These are phyloP conservation scores for Chalcis sispes DNA, from an alignment of 2,888 invertebrate species.

Conservation along the genomic window DNA sequence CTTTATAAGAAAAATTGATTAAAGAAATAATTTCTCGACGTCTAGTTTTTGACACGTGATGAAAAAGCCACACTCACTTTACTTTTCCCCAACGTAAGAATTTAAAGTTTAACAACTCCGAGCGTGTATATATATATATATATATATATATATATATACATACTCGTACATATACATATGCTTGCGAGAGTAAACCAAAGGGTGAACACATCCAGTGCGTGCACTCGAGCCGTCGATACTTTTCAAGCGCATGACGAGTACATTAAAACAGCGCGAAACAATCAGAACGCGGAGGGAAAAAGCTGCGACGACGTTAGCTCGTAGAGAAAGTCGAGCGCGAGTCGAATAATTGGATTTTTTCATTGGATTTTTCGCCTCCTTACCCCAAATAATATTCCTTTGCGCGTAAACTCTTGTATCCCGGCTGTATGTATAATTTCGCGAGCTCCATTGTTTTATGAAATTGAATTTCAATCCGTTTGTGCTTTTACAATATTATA, in stretches of 20 bases:
- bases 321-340: constrained; percentile 17
- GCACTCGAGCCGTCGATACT: not conserved
- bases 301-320: not conserved
- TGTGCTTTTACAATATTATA: too few species aligned
- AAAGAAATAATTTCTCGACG: too few species aligned
- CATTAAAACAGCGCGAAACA: not conserved
- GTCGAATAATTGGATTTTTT: constrained; percentile 44
- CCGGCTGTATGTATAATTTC: too few species aligned
- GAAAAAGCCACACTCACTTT: not conserved
- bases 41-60: constrained; percentile 17
- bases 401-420: too few species aligned
- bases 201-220: not conserved
- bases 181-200: too few species aligned
- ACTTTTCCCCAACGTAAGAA: not conserved
- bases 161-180: too few species aligned
- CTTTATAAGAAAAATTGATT: too few species aligned
- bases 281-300: not conserved
- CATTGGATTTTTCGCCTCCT: too few species aligned
- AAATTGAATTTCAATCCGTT: constrained; percentile 25
- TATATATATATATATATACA: too few species aligned
- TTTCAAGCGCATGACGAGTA: not conserved
- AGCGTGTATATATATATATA: too few species aligned
- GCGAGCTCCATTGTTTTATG: constrained; percentile 9
- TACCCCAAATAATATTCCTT: too few species aligned
- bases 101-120: not conserved